Evolutionary conservation across 2,113 vertebrate genomes (phyloP).

Genomic region (Silurus meridionalis): DNA sequence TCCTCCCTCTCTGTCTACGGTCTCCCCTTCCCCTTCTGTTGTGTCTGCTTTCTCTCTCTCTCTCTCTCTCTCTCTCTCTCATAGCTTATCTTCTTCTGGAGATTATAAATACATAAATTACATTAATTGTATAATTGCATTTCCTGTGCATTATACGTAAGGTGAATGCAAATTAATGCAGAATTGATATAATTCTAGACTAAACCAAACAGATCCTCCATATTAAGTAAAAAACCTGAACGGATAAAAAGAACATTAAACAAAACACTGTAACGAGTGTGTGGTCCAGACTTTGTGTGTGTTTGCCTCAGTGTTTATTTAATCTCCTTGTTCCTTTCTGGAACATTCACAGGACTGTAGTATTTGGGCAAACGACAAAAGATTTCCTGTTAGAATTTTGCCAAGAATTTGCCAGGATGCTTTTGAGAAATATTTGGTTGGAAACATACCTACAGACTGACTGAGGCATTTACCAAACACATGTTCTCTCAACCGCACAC

Average conservation of each 20-base stretch:
- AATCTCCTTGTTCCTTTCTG: background rate
- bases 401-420: too few relatives aligned
- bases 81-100: too few relatives aligned
- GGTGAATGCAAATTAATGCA: background rate
- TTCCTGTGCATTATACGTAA: background rate
- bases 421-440: background rate
- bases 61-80: too few relatives aligned
- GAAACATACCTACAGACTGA: constrained; percentile 9
- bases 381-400: background rate
- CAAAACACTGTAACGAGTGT: background rate
- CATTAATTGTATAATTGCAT: background rate
- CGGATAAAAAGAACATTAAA: background rate
- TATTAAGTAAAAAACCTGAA: background rate
- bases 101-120: background rate
- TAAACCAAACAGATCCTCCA: background rate
- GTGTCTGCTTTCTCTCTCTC: too few relatives aligned
- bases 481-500: constrained; percentile 21
- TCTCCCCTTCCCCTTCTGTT: too few relatives aligned
- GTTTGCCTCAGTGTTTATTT: background rate
- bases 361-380: background rate
- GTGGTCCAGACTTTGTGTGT: background rate
- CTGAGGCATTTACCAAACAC: constrained; percentile 9
- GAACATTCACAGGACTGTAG: background rate
- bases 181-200: background rate
- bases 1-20: too few relatives aligned